These are phyloP conservation scores for Egretta garzetta DNA, from an alignment of 2,113 vertebrate genomes.

Conservation along the genomic window DNA sequence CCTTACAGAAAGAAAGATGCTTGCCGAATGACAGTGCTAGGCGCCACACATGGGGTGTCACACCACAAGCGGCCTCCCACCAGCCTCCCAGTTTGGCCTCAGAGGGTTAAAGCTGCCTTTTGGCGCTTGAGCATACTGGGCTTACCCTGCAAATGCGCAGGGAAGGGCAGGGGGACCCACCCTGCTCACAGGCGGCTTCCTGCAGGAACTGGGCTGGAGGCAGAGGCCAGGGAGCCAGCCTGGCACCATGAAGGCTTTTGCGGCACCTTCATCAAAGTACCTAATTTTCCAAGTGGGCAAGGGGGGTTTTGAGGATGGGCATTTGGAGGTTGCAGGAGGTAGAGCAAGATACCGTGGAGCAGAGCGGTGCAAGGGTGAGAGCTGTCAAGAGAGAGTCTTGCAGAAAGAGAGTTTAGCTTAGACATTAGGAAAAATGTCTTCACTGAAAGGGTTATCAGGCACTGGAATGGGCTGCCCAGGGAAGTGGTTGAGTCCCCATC, in stretches of 20 bases:
- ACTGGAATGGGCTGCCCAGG: no score
- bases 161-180: slow-evolving; percentile 35
- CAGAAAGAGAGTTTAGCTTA: neutral
- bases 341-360: neutral
- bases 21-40: neutral
- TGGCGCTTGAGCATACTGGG: neutral
- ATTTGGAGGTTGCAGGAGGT: neutral
- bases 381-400: neutral
- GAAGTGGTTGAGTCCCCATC: no score
- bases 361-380: neutral
- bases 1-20: neutral
- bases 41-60: neutral
- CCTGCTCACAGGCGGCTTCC: slow-evolving; percentile 17
- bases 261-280: neutral
- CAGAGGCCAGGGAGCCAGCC: neutral
- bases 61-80: neutral
- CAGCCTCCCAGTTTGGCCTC: neutral
- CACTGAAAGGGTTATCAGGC: no score
- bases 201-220: neutral
- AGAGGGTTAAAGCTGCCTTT: slow-evolving; percentile 60
- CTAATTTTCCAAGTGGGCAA: neutral
- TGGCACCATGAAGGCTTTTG: neutral
- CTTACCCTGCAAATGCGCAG: neutral
- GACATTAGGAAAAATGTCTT: no score
- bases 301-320: neutral